Base-by-base conservation (phyloP, 2,797 vertebrate species). In the Valencia hispanica region DNA sequence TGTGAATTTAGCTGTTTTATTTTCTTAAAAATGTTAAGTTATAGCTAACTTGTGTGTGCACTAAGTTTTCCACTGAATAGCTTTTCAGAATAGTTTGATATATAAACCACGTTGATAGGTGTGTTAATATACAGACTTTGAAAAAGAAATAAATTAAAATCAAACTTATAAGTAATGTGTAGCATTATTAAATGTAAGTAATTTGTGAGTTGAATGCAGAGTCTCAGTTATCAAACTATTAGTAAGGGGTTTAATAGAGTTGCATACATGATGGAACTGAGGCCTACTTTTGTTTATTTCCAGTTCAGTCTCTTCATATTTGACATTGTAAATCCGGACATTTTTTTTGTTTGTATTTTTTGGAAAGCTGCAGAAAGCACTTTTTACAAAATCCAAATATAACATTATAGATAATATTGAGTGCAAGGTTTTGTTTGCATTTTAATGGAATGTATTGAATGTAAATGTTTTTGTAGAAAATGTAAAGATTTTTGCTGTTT, bases 21-120 rank as follows among this genome's bases (percentile, higher is more conserved):
- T 63, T 63, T 63, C 32, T 22, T 63, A 20, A 61, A 47, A 61
- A 34, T 63, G 17, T 36, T 65, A 65, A 25, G 61, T 65, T 65
- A 11, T 18, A 65, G 2, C 18, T 36, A 39, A 39, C 22, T 34
- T 65, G 0, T 39, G 59, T 65, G 34, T 36, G 20, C 5, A 20
- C 34, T 36, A 8, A 39, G 34, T 65, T 65, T 65, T 65, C 34
- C 18, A 12, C 18, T 20, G 30, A 5, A 36, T 63, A 63, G 27
- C 27, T 59, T 59, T 59, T 59, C 30, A 32, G 18, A 36, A 63
- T 22, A 63, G 18, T 36, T 63, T 63, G 32, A 36, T 36, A 36
- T 36, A 63, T 36, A 9, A 34, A 36, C 18, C 14, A 63, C 22
- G 10, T 65, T 20, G 9, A 65, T 39, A 20, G 17, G 18, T 36